phyloP scores from a whole-genome alignment of 1,140 invertebrate genomes.

The Lineus longissimus region DNA sequence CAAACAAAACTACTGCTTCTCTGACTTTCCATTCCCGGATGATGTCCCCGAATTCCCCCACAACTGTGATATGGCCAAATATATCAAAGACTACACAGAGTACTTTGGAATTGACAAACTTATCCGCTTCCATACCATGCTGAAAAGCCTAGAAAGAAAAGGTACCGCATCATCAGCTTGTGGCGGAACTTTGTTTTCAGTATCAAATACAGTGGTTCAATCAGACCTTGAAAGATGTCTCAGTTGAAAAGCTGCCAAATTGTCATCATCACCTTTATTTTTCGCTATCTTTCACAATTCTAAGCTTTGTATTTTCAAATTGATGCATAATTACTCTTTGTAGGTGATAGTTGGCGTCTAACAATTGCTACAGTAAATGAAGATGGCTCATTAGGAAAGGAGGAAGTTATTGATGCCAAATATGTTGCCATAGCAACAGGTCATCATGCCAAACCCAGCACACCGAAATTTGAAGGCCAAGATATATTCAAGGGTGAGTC shows the following conservation, averaged over 20 bases:
- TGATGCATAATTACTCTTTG: too few species aligned
- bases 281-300: too few species aligned
- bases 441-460: constrained; percentile 45
- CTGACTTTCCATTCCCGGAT: constrained; percentile 47
- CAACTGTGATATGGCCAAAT: constrained; percentile 44
- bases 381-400: constrained; percentile 23
- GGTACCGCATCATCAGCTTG: constrained; percentile 20
- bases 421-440: constrained; percentile 44
- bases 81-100: constrained; percentile 39
- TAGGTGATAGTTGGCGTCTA: constrained; percentile 28
- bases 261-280: too few species aligned
- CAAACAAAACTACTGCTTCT: constrained; percentile 51
- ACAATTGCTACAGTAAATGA: constrained; percentile 24
- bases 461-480: constrained; percentile 36
- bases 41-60: constrained; percentile 42
- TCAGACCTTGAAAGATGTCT: too few species aligned
- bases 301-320: too few species aligned
- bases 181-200: background rate
- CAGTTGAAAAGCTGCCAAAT: too few species aligned
- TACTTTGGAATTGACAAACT: constrained; percentile 34
- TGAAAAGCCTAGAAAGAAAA: constrained; percentile 30
- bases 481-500: constrained; percentile 42
- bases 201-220: too few species aligned
- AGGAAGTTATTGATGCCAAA: constrained; percentile 23
- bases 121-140: constrained; percentile 34